A percentile compares a stretch with the other conserved stretches of the same genome.
Evolutionary conservation across 2,888 invertebrate genomes (phyloP).

Genomic region (Sepiola atlantica): DNA sequence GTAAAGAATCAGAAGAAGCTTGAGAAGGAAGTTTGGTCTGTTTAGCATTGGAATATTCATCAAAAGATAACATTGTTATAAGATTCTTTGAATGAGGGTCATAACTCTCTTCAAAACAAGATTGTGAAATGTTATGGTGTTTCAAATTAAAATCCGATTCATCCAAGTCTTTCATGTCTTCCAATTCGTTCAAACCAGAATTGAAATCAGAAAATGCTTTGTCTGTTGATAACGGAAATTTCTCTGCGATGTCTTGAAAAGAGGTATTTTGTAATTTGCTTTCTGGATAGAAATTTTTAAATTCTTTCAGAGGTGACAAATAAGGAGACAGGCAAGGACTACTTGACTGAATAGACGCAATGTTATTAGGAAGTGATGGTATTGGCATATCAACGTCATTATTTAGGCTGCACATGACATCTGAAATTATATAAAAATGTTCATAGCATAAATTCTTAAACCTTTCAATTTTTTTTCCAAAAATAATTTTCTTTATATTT

Average conservation of each 20-base stretch:
- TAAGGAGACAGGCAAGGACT: not conserved
- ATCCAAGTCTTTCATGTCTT: not conserved
- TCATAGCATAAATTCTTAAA: not conserved
- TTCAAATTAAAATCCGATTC: not conserved
- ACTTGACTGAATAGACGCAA: not conserved
- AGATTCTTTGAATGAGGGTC: not conserved
- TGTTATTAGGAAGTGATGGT: not conserved
- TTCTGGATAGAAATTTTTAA: not conserved
- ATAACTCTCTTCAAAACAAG: not conserved
- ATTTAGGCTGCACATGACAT: not conserved
- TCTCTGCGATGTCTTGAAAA: not conserved
- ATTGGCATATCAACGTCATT: not conserved
- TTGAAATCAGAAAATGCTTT: not conserved
- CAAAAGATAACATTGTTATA: not conserved
- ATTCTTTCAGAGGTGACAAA: not conserved
- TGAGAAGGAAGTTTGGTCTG: not conserved
- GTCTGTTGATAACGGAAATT: not conserved
- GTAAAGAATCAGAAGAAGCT: not conserved
- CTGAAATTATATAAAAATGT: not conserved
- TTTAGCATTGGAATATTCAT: not conserved
- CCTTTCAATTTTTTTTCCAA: too few species aligned
- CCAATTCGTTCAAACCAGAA: not conserved
- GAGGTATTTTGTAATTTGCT: not conserved
- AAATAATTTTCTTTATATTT: too few species aligned
- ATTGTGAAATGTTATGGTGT: not conserved